Conservation (phyloP, 2,888 invertebrate species). For the Drosophila pseudotakahashii region DNA sequence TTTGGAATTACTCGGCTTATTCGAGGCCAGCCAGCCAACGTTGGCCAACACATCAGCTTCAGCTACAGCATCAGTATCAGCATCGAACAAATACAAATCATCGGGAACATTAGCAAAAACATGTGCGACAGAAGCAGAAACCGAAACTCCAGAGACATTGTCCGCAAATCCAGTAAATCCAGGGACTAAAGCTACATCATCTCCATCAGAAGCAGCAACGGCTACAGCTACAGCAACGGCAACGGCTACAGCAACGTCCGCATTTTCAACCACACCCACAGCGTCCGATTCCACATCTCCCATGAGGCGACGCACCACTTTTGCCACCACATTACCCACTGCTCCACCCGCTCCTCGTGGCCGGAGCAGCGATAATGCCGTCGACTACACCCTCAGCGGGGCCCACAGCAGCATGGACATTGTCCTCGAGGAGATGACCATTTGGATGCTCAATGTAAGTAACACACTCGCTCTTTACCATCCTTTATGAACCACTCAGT, state of each 20-base stretch:
- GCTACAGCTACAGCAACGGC: too few relatives aligned
- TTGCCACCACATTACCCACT: background rate
- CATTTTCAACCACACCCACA: constrained; percentile 7
- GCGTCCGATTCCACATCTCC: background rate
- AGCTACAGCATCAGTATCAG: constrained; percentile 1
- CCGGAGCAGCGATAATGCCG: constrained; percentile 64
- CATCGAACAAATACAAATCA: constrained; percentile 28
- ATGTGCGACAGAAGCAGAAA: constrained; percentile 11
- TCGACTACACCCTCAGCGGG: constrained; percentile 65
- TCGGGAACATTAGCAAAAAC: constrained; percentile 16
- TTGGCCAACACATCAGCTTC: constrained; percentile 3
- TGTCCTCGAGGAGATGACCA: constrained; percentile 66
- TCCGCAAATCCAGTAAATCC: constrained; percentile 2
- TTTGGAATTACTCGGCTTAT: constrained; percentile 53
- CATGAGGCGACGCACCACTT: constrained; percentile 3
- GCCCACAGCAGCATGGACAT: constrained; percentile 64
- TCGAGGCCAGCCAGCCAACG: constrained; percentile 46
- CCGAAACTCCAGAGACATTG: constrained; percentile 17
- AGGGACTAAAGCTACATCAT: constrained; percentile 22
- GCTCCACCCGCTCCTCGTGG: constrained; percentile 8
- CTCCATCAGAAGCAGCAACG: constrained; percentile 19
- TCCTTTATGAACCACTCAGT: background rate
- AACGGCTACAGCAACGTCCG: constrained; percentile 6
- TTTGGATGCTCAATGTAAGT: constrained; percentile 73
- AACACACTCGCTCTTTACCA: constrained; percentile 6